Base-by-base conservation (phyloP, 2,797 vertebrate species). In the Prunella strophiata region DNA sequence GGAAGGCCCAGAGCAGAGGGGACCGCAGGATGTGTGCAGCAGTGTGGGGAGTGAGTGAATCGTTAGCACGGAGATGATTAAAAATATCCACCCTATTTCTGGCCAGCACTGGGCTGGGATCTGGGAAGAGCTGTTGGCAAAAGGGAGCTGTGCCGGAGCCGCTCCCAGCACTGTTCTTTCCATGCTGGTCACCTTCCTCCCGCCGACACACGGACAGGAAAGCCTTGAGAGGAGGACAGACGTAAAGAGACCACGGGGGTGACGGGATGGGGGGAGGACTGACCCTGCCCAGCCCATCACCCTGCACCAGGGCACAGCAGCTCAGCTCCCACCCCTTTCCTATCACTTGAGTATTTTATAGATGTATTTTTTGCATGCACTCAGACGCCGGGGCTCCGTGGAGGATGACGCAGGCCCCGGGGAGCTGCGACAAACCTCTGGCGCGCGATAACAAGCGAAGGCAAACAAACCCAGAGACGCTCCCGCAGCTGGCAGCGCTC, bases 11-110 rank as follows among this genome's bases (percentile, higher is more conserved):
- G 70, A 85, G 79, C 45, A 85, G 74, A 86, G 70, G 79, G 70
- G 89, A 72, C 52, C 1, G 38, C 95, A 96, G 86, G 86, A 93
- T 91, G 91, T 85, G 70, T 45, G 73, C 7, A 3, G 76, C 50
- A 76, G 72, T 16, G n/a, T 36, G 67, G 62, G 34, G 76, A 86
- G 26, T 0, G 65, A 71, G 65, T 3, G 63, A 40, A 75, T 55
- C 47, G 81, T 83, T 85, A 92, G 71, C 91, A 82, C 85, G 75
- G 52, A 94, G 87, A 75, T 92, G 85, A 93, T 95, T 97, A 96
- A 97, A 96, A 96, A 97, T 94, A 97, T 95, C 94, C 89, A 93
- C 78, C 79, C 92, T 95, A 89, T 96, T 96, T 95, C 93, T 96
- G 83, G 91, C 83, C 90, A 7, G 92, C 94, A 76, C 94, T n/a